Evolutionary conservation across 2,797 vertebrate genomes (phyloP), one percentile per base, ranked within the genome.

Genomic region (Pseudochromis fuscus): DNA sequence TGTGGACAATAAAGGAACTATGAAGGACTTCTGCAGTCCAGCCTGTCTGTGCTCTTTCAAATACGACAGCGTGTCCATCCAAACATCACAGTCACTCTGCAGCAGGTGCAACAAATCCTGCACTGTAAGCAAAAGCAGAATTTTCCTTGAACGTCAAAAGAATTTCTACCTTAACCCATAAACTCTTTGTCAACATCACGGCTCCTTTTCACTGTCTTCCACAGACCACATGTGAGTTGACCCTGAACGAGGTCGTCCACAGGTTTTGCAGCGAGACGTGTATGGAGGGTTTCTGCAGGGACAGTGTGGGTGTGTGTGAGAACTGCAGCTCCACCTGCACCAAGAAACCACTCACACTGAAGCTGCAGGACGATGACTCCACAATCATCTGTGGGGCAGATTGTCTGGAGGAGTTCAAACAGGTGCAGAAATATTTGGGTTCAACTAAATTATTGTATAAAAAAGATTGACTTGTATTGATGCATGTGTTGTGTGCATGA

Each of bases 21-120:
- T 95, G 72, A 96, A 96, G 88, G 95, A 98, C 73, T 98, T 98
- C 93, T 98, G 97, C 91, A 96, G 96, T 79, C 88, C 93, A 8
- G 89, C 92, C 30, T 98, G 97, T 84, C 93, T 98, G 46, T 89
- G 89, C 42, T 85, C 90, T 0, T 96, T 96, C 4, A 96, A 96
- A 77, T 89, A 5, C 9, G 21, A 3, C 21, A 4, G 30, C 8
- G 12, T 7, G 6, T 57, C 44, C 35, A 25, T 25, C 25, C 59
- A 57, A 45, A 51, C 52, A 0, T 13, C 28, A 3, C 23, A 2
- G 18, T n/a, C 57, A 0, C n/a, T 27, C 58, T 98, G 96, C 93
- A 95, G 94, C 88, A 91, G 94, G 90, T 98, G 97, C 91, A 94
- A 93, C 79, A 96, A 94, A 88, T 11, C 24, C 0, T 94, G 95